phyloP scores from a whole-genome alignment of 2,113 vertebrate genomes.

The Hippocampus zosterae region DNA sequence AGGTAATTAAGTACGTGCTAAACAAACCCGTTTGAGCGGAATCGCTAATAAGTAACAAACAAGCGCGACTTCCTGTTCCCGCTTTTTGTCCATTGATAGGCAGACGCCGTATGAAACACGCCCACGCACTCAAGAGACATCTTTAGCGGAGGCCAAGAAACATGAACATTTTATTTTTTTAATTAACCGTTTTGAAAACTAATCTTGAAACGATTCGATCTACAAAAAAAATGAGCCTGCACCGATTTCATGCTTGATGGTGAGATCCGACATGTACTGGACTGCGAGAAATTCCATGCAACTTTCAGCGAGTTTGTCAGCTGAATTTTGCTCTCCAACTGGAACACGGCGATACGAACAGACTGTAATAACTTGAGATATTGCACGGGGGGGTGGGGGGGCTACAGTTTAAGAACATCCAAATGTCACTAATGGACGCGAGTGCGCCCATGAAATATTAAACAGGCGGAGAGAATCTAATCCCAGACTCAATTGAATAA shows the following conservation, averaged over 20 bases:
- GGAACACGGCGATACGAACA: not conserved
- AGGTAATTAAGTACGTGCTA: constrained; percentile 55
- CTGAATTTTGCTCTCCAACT: not conserved
- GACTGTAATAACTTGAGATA: not conserved
- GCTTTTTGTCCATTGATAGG: not conserved
- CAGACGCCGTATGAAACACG: not conserved
- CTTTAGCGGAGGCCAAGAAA: not conserved
- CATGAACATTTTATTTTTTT: not conserved
- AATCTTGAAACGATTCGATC: not conserved
- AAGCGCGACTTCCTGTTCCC: not conserved
- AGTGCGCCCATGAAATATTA: constrained; percentile 3
- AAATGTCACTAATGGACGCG: constrained; percentile 4
- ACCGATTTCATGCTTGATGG: not conserved
- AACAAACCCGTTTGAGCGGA: constrained; percentile 35
- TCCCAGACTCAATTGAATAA: constrained; percentile 12
- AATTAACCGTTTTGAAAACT: not conserved
- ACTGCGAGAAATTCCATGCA: no score
- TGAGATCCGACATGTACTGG: not conserved
- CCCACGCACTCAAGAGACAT: not conserved
- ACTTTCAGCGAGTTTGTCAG: no score
- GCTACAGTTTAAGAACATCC: not conserved
- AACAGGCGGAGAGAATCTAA: constrained; percentile 8
- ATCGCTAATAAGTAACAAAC: constrained; percentile 28
- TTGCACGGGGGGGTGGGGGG: not conserved
- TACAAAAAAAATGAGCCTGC: not conserved